Percentiles rank a stretch among this genome's conserved stretches.
Conservation (phyloP, 2,797 vertebrate species). For the Perodicticus potto region DNA sequence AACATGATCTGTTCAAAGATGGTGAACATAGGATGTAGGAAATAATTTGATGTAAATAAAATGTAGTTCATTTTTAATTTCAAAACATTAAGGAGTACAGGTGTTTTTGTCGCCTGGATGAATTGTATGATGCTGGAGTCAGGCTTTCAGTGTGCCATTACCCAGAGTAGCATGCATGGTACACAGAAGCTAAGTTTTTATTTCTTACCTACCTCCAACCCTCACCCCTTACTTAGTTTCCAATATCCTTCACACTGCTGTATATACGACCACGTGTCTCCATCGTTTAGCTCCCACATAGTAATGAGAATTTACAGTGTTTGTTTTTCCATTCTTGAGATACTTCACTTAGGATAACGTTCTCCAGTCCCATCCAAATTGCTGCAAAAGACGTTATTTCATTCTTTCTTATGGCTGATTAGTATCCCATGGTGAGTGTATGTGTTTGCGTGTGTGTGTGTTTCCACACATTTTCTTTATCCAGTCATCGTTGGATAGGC, state of each 20-base stretch:
- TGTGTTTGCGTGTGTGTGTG: too few species aligned
- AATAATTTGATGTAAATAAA: not conserved
- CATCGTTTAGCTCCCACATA: not conserved
- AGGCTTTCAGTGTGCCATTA: not conserved
- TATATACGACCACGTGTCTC: not conserved
- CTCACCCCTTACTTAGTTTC: not conserved
- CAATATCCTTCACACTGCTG: not conserved
- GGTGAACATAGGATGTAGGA: not conserved
- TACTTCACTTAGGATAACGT: not conserved
- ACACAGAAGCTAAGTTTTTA: not conserved
- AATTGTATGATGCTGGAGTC: not conserved
- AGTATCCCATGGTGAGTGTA: not conserved
- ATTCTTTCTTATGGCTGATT: not conserved
- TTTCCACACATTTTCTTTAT: not conserved
- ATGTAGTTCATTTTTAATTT: not conserved
- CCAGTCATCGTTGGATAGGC: not conserved
- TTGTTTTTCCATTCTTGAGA: not conserved
- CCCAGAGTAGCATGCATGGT: not conserved
- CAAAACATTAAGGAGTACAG: not conserved
- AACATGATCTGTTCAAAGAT: not conserved
- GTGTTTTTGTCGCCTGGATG: not conserved
- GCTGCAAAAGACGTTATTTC: not conserved
- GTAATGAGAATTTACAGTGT: not conserved
- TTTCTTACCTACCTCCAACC: not conserved
- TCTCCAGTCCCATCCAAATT: not conserved